These are phyloP conservation scores for Caenorhabditis sp. DNA, from an alignment of 2,888 invertebrate genomes.

Conservation along the genomic window DNA sequence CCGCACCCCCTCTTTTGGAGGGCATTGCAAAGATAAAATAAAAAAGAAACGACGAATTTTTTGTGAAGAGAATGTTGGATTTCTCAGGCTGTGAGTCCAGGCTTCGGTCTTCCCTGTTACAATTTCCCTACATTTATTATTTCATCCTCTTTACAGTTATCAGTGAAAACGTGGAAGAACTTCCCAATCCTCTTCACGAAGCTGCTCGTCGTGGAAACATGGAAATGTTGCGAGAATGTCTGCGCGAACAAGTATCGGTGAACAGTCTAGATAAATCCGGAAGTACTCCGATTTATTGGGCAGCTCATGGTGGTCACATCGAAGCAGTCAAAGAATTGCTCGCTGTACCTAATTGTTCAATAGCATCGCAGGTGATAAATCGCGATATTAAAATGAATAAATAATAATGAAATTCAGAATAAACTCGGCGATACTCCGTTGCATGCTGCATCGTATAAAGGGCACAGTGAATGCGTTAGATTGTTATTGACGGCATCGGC, in stretches of 20 bases:
- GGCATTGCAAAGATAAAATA: too few species aligned
- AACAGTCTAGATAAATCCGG: conserved; percentile 78
- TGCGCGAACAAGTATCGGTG: conserved; percentile 76
- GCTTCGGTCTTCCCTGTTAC: too few species aligned
- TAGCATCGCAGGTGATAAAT: conserved; percentile 72
- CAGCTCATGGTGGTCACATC: conserved; percentile 77
- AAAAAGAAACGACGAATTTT: too few species aligned
- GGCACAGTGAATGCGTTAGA: conserved; percentile 75
- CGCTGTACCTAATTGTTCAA: conserved; percentile 72
- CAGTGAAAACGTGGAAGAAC: conserved; percentile 72
- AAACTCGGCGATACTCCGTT: conserved; percentile 78
- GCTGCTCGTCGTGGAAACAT: conserved; percentile 78
- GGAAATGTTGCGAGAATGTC: conserved; percentile 76
- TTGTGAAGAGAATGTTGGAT: too few species aligned
- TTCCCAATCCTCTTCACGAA: conserved; percentile 78
- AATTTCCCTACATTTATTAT: too few species aligned
- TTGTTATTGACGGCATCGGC: conserved; percentile 75
- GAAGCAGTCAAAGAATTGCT: conserved; percentile 75
- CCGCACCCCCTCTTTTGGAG: too few species aligned
- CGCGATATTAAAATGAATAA: background rate
- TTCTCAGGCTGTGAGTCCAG: too few species aligned
- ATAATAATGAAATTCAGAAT: conserved; percentile 73
- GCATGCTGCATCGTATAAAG: conserved; percentile 77
- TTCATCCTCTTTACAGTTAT: conserved; percentile 58
- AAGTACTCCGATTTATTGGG: conserved; percentile 79